Conservation (phyloP, 2,888 invertebrate species). For the Sphaeridia pumilis region DNA sequence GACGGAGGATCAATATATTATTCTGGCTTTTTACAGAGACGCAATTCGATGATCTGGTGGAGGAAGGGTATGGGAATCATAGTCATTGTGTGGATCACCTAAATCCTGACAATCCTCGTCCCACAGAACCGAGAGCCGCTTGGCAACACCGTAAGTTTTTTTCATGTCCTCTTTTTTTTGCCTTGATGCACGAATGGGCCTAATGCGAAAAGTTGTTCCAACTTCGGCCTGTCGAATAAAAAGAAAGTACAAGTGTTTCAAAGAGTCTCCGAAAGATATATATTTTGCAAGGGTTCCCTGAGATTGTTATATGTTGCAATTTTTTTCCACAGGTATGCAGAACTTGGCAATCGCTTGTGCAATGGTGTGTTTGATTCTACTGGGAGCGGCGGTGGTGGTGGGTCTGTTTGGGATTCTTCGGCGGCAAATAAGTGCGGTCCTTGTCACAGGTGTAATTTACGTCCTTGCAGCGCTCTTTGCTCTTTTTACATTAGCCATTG, state of each 20-base stretch:
- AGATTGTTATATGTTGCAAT: too few relatives aligned
- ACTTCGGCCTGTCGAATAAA: too few relatives aligned
- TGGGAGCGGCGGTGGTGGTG: conserved; percentile 74
- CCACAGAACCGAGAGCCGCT: conserved; percentile 28
- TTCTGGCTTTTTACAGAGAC: conserved; percentile 30
- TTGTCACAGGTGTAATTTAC: conserved; percentile 90
- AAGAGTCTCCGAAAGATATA: too few relatives aligned
- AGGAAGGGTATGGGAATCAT: conserved; percentile 22
- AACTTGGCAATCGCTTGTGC: conserved; percentile 91
- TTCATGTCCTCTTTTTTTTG: too few relatives aligned
- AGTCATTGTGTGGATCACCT: conserved; percentile 32
- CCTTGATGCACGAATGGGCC: too few relatives aligned
- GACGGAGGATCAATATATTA: too few relatives aligned
- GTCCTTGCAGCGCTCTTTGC: conserved; percentile 81
- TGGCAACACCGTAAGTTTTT: conserved; percentile 35
- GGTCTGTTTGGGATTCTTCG: conserved; percentile 79
- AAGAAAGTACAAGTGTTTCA: too few relatives aligned
- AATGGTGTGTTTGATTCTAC: conserved; percentile 75
- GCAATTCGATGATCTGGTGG: conserved; percentile 27
- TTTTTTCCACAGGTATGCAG: conserved; percentile 87
- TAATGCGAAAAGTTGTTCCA: too few relatives aligned
- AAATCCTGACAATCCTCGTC: conserved; percentile 18
- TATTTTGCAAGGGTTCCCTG: too few relatives aligned
- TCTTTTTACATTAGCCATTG: conserved; percentile 79
- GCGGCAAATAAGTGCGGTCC: conserved; percentile 84